Base-by-base conservation (phyloP, 2,797 vertebrate species). In the Liasis olivaceus region DNA sequence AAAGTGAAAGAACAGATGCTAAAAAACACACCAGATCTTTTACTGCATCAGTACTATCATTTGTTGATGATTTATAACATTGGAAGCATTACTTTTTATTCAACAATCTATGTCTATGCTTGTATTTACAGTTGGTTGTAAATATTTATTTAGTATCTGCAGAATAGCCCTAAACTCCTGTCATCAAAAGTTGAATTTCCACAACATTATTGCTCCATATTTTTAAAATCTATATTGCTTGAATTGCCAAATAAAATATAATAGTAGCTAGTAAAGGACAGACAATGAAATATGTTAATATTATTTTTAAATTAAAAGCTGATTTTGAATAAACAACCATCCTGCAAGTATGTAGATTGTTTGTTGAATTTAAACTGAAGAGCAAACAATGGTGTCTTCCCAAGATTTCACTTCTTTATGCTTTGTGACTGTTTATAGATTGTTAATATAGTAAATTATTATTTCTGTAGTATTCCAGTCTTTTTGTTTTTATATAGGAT, bases 401-500 rank as follows among this genome's bases (percentile, higher is more conserved):
- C 15, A n/a, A 89, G 20, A 28, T n/a, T 69, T 47, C 31, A 3
- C 13, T 69, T 62, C 24, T 42, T 85, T 59, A 17, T 92, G 2
- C 42, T 63, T 69, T 20, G 1, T 42, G 14, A 51, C 15, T 66
- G 42, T 64, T 26, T 31, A 47, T 66, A 31, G 54, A 13, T 36
- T 47, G 51, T 28, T 42, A 85, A 92, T 59, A 77, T 14, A 66
- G 15, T 22, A 63, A 89, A n/a, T 62, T 51, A 36, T 77, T 60
- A 81, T 63, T 72, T 77, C 42, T 5, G 3, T 28, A 47, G 28
- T 42, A 58, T 92, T 89, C 62, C n/a, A 90, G 26, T 51, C 12
- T 94, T 13, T 90, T 95, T 96, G n/a, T 95, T 36, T 96, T 97
- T 85, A 96, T 96, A 69, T 95, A 99, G 99, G 99, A 99, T 94